These are phyloP conservation scores for Podarcis raffonei DNA, from an alignment of 2,113 vertebrate species.

Conservation along the genomic window DNA sequence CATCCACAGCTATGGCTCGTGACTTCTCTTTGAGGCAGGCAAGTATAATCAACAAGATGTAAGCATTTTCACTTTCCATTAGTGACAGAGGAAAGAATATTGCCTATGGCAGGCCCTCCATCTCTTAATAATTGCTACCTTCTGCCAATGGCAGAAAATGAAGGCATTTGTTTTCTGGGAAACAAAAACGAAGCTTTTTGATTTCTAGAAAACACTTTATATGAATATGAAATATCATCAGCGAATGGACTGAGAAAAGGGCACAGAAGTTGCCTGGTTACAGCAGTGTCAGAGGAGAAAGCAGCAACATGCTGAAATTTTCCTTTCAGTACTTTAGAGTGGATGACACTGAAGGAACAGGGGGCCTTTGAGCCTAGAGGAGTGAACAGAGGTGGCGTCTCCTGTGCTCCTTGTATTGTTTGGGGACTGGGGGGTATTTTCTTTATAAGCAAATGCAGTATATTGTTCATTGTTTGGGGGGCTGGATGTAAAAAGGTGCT, in stretches of 20 bases:
- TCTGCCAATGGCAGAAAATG: neutral
- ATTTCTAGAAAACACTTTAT: constrained; percentile 7
- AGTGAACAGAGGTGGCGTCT: neutral
- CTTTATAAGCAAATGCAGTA: neutral
- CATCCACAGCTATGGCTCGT: neutral
- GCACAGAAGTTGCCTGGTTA: neutral
- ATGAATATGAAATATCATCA: neutral
- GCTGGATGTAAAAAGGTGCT: neutral
- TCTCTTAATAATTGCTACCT: neutral
- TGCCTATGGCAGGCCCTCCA: neutral
- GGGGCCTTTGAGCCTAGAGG: neutral
- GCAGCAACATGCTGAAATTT: rapidly evolving
- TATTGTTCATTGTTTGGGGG: neutral
- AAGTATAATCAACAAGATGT: constrained; percentile 17
- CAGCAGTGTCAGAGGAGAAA: constrained; percentile 26
- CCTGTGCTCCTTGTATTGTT: neutral
- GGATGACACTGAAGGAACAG: neutral
- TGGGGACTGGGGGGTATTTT: neutral
- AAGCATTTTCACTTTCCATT: neutral
- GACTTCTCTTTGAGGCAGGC: neutral
- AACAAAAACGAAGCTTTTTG: constrained; percentile 9
- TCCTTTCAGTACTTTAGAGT: neutral
- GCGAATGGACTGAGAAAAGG: rapidly evolving
- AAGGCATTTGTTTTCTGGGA: neutral
- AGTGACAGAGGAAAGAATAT: neutral